Conservation (phyloP, 2,888 invertebrate genomes). For the Eristalis pertinax region DNA sequence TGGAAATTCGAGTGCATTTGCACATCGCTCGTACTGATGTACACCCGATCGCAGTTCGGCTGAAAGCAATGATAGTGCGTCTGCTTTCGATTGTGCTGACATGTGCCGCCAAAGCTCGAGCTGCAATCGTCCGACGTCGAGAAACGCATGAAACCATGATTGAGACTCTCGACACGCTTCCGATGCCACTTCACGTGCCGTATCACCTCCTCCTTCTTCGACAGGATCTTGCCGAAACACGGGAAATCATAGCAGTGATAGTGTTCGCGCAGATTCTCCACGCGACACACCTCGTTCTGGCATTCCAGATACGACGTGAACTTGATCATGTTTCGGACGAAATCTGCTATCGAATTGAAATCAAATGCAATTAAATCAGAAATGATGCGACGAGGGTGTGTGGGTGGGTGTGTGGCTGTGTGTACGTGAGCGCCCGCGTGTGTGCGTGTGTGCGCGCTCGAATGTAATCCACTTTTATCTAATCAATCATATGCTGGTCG, state of each 20-base stretch:
- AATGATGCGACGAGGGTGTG: too few species aligned
- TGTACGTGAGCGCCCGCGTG: too few species aligned
- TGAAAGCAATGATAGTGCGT: conserved; percentile 93
- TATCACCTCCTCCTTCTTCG: conserved; percentile 98
- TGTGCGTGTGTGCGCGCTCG: too few species aligned
- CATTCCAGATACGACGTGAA: conserved; percentile 74
- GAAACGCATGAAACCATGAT: conserved; percentile 90
- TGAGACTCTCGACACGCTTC: conserved; percentile 95
- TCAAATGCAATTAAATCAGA: background rate
- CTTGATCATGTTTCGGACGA: conserved; percentile 41
- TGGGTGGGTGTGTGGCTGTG: too few species aligned
- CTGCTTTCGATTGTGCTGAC: conserved; percentile 88
- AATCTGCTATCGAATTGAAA: conserved; percentile 19
- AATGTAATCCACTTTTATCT: background rate
- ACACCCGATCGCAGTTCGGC: conserved; percentile 94
- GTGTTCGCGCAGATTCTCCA: conserved; percentile 86
- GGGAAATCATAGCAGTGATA: conserved; percentile 89
- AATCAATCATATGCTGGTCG: background rate
- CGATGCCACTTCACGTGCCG: conserved; percentile 99
- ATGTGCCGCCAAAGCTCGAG: conserved; percentile 87
- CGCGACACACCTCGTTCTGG: conserved; percentile 73
- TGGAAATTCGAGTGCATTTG: conserved; percentile 99
- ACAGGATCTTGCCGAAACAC: conserved; percentile 88
- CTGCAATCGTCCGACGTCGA: conserved; percentile 96
- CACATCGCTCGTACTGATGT: conserved; percentile 97